Base-by-base conservation (phyloP, 2,888 invertebrate species). In the Nebria brevicollis region DNA sequence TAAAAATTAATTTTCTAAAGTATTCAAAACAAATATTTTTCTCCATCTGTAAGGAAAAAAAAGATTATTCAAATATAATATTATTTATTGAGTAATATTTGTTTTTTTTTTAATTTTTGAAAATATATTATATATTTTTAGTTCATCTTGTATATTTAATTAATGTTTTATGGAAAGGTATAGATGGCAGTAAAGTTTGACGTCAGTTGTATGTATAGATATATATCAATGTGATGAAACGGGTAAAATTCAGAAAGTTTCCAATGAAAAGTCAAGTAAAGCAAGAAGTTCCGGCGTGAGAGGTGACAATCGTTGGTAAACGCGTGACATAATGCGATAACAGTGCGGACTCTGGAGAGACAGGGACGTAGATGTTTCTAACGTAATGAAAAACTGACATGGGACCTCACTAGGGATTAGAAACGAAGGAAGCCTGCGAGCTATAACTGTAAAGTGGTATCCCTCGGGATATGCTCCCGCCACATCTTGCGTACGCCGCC, bases 261-360 rank as follows among this genome's bases (percentile, higher is more conserved):
- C 54, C 11, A 54, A 54, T 54, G 54, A 54, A 54, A 54, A 54
- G 54, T 54, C 8, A 54, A 54, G 54, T 54, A 54, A 54, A 13
- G 54, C 54, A 54, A 54, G 54, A 54, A 54, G 54, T 54, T 54
- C 54, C 54, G 54, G 54, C 54, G 13, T 54, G 54, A 54, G 70
- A 70, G 70, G 70, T 70, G 70, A 70, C 70, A 70, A 70, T 70
- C 34, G 70, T 34, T 70, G 26, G 70, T 70, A 20, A 34, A 70
- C 70, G 70, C 70, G 70, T 70, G 70, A 70, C 70, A 34, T 70
- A 70, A 70, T 70, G 70, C 70, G 70, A 70, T 70, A 70, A 70
- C 70, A 70, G 70, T 54, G 54, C 54, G 13, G 54, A 15, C 68
- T 4, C 15, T 15, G 25, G 25, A 68, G 68, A 68, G 68, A 25